Conservation (phyloP, 2,113 vertebrate genomes). For the Platysternon megacephalum region DNA sequence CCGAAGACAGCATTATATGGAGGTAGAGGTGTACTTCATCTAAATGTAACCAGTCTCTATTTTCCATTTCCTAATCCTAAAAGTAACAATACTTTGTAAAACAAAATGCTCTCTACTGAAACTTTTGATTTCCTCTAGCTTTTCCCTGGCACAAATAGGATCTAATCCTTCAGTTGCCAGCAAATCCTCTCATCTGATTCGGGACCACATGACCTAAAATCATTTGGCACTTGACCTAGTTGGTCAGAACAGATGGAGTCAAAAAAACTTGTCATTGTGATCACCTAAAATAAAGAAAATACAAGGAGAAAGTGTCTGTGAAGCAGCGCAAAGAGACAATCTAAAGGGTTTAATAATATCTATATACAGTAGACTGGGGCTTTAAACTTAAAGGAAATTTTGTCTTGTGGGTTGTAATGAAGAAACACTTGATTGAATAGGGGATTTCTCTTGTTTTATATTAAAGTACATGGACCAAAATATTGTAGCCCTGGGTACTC, state of each 20-base stretch:
- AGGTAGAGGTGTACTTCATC: no score
- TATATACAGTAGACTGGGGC: neutral
- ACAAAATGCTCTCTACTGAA: neutral
- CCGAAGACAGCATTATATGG: no score
- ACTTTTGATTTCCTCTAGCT: neutral
- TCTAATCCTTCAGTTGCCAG: neutral
- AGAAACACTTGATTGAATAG: neutral
- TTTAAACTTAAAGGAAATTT: slow-evolving; percentile 11
- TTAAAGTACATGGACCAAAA: slow-evolving; percentile 8
- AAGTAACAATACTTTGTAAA: neutral
- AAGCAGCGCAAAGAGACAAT: neutral
- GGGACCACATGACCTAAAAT: neutral
- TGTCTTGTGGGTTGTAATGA: neutral
- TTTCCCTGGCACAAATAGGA: neutral
- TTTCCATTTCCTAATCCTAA: neutral
- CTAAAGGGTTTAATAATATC: slow-evolving; percentile 38
- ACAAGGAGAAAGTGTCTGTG: neutral
- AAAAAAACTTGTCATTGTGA: neutral
- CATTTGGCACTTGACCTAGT: neutral
- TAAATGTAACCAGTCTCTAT: neutral
- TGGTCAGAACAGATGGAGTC: neutral
- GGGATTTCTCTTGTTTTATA: neutral
- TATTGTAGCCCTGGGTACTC: neutral
- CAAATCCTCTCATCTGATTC: neutral
- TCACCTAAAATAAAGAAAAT: slow-evolving; percentile 16